Evolutionary conservation across 2,888 invertebrate species (phyloP).

Genomic region (Hoplodrina blanda): DNA sequence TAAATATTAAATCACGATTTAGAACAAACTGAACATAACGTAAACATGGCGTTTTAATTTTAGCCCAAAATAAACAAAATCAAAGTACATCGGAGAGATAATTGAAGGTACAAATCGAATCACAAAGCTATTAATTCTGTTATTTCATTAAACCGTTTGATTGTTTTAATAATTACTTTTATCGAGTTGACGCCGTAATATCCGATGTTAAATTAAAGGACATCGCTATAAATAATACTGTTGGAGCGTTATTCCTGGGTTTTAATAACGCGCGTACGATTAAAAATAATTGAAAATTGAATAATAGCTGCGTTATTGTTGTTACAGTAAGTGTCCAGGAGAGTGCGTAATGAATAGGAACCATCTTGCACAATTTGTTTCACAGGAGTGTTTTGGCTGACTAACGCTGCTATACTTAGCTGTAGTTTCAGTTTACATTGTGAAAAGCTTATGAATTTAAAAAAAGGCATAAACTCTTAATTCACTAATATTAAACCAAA

Average conservation of each 20-base stretch:
- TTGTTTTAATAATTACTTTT: slow-evolving; percentile 25
- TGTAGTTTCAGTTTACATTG: no score
- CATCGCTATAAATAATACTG: neutral
- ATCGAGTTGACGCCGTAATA: slow-evolving; percentile 3
- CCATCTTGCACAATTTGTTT: no score
- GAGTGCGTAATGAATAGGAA: neutral
- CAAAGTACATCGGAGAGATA: neutral
- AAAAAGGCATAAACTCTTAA: no score
- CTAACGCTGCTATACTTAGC: no score
- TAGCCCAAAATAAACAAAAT: neutral
- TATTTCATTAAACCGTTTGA: slow-evolving; percentile 33
- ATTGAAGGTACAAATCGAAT: slow-evolving; percentile 27
- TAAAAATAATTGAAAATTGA: slow-evolving; percentile 13
- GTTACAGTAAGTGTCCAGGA: neutral
- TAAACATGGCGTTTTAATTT: neutral
- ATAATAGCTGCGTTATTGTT: neutral
- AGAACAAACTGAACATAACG: neutral
- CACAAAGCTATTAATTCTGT: slow-evolving; percentile 20
- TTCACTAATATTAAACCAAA: no score
- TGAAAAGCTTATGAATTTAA: no score
- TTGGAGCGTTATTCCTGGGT: neutral
- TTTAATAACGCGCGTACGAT: slow-evolving; percentile 17
- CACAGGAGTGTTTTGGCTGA: no score
- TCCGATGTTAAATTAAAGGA: slow-evolving; percentile 1
- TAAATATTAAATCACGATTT: no score